A percentile compares a stretch with the other conserved stretches of the same genome.
Conservation (phyloP, 2,797 vertebrate genomes). For the Notolabrus celidotus region DNA sequence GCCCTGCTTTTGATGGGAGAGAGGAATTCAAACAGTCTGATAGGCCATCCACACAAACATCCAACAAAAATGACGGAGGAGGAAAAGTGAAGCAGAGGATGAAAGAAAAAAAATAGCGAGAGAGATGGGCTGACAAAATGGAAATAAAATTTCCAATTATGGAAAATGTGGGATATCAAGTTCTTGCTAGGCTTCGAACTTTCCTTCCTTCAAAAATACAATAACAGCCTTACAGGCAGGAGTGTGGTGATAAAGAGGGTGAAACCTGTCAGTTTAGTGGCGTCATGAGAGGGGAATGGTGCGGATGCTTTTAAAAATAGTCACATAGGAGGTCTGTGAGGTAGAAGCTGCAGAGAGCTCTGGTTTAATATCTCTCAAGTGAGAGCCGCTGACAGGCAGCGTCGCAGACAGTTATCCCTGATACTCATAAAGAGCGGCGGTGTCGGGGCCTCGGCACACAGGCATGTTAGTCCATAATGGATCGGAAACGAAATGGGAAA, state of each 20-base stretch:
- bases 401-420: slow-evolving; percentile 72
- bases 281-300: slow-evolving; percentile 44
- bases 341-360: slow-evolving; percentile 68
- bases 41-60: slow-evolving; percentile 75
- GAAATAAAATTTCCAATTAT: slow-evolving; percentile 75
- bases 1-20: slow-evolving; percentile 75
- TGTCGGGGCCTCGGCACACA: slow-evolving; percentile 52
- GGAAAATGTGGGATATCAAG: slow-evolving; percentile 49
- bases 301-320: slow-evolving; percentile 74
- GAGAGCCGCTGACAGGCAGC: slow-evolving; percentile 75
- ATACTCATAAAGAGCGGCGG: slow-evolving; percentile 72
- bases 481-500: slow-evolving; percentile 76
- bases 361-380: slow-evolving; percentile 81
- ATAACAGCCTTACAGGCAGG: slow-evolving; percentile 37
- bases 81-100: slow-evolving; percentile 60
- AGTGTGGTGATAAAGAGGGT: slow-evolving; percentile 39
- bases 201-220: slow-evolving; percentile 55
- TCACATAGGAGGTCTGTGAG: slow-evolving; percentile 63
- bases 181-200: slow-evolving; percentile 64
- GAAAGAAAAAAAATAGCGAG: slow-evolving; percentile 50
- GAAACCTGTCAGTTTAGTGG: slow-evolving; percentile 65
- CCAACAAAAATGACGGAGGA: slow-evolving; percentile 60
- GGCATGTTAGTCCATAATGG: slow-evolving; percentile 73
- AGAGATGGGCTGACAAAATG: slow-evolving; percentile 68
- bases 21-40: slow-evolving; percentile 78